Evolutionary conservation across 2,797 vertebrate species (phyloP).

Genomic region (Threskiornis aethiopicus): DNA sequence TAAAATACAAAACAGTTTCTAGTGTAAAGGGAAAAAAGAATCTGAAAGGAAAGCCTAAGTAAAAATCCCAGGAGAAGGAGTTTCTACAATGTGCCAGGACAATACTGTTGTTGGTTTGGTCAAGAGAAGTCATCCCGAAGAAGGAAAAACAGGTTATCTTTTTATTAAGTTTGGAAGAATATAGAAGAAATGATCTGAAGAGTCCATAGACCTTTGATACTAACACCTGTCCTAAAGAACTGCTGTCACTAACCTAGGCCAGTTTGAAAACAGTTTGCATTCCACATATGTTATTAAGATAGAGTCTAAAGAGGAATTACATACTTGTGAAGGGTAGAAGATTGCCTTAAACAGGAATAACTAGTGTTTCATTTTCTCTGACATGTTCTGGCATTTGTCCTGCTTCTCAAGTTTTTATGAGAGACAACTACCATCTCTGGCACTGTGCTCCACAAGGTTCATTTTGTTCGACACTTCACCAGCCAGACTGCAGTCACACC

Average conservation of each 20-base stretch:
- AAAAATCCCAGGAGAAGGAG: not conserved
- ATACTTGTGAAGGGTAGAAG: not conserved
- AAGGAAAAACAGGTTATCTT: not conserved
- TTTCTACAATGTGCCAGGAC: not conserved
- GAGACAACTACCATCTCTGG: not conserved
- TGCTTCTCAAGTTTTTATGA: not conserved
- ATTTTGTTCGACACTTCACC: not conserved
- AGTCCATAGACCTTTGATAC: not conserved
- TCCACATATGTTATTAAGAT: not conserved
- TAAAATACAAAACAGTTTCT: not conserved
- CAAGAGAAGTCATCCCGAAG: not conserved
- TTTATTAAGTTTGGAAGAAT: not conserved
- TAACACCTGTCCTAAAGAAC: not conserved
- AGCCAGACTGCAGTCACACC: not conserved
- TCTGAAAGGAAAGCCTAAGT: not conserved
- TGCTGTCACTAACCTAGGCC: not conserved
- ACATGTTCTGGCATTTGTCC: not conserved
- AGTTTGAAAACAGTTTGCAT: not conserved
- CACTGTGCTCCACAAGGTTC: not conserved
- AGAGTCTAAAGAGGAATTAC: not conserved
- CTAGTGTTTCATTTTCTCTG: not conserved
- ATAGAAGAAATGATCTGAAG: not conserved
- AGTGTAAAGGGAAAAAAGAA: not conserved
- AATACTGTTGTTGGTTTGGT: not conserved
- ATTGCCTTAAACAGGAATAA: not conserved